Base-by-base conservation (phyloP, 2,797 vertebrate genomes). In the Anabas testudineus region DNA sequence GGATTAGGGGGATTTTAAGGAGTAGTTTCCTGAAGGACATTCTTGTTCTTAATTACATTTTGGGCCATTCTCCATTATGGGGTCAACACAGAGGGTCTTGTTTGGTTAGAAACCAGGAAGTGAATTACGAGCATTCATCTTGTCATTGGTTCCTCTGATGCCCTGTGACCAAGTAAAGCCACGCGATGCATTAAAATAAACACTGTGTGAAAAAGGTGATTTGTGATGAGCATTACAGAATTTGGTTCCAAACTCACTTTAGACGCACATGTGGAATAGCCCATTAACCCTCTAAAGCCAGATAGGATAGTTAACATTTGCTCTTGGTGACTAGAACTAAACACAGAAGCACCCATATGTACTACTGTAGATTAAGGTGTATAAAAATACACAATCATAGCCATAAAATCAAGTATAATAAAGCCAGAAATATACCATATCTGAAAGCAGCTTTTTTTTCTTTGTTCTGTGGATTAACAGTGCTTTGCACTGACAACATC, bases 11-110 rank as follows among this genome's bases (percentile, higher is more conserved):
- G 60, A 84, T 86, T 80, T 85, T 56, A 81, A 76, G 67, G 46
- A 80, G 84, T 64, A 37, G 68, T 80, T 81, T 88, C 75, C 85
- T 85, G 81, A 90, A 90, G 84, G 88, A 84, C 88, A 73, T 74
- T 46, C 47, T 18, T 57, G 69, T 82, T 76, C 65, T 87, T 88
- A 87, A 91, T 91, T 91, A 85, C 55, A 77, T 73, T 65, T 49
- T 48, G 57, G 60, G 63, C 66, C 34, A 74, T 76, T 76, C 42
- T 71, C 71, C 64, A 73, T 81, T 82, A 75, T 10, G 4, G 52
- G 80, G 82, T 87, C 80, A 80, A 60, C 43, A 34, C 36, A 59
- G 58, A 42, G 3, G 9, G 67, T 65, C 65, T 49, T 49, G 66
- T 83, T 87, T 63, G 63, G 57, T 58, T 59, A 58, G 66, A 80